Percentiles rank a stretch among this genome's conserved stretches.
Evolutionary conservation across 1,140 invertebrate genomes (phyloP).

Genomic region (Rhagoletis zephyria): DNA sequence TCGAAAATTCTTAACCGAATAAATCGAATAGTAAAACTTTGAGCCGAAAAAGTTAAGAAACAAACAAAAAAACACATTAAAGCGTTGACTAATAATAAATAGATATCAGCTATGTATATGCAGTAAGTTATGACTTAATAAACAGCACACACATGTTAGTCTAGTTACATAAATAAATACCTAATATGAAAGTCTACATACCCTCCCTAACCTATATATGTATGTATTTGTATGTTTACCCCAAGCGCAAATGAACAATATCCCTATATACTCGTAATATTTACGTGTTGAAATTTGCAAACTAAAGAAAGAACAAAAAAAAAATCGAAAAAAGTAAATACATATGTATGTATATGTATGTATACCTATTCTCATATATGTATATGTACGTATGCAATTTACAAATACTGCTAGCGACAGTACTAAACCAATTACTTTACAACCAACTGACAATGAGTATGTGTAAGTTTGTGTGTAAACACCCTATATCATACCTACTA

Average conservation of each 20-base stretch:
- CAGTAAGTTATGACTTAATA: slow-evolving; percentile 6
- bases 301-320: not conserved
- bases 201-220: slow-evolving; percentile 19
- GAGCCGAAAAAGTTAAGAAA: not conserved
- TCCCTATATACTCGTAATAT: slow-evolving; percentile 48
- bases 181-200: not conserved
- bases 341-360: not conserved
- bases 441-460: slow-evolving; percentile 48
- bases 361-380: not conserved
- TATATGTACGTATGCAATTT: not conserved
- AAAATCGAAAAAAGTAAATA: not conserved
- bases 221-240: slow-evolving; percentile 48
- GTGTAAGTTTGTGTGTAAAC: slow-evolving; percentile 31
- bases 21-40: not conserved
- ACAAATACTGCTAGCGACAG: slow-evolving; percentile 7
- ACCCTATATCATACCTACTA: not conserved
- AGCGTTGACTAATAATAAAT: too few relatives aligned
- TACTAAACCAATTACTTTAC: slow-evolving; percentile 52
- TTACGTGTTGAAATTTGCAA: slow-evolving; percentile 5
- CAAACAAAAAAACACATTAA: too few relatives aligned
- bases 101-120: not conserved
- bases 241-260: slow-evolving; percentile 42
- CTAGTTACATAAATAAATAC: not conserved
- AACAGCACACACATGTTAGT: not conserved
- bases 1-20: not conserved